Conservation (phyloP, 1,140 invertebrate genomes). For the Macrosteles quadrilineatus region DNA sequence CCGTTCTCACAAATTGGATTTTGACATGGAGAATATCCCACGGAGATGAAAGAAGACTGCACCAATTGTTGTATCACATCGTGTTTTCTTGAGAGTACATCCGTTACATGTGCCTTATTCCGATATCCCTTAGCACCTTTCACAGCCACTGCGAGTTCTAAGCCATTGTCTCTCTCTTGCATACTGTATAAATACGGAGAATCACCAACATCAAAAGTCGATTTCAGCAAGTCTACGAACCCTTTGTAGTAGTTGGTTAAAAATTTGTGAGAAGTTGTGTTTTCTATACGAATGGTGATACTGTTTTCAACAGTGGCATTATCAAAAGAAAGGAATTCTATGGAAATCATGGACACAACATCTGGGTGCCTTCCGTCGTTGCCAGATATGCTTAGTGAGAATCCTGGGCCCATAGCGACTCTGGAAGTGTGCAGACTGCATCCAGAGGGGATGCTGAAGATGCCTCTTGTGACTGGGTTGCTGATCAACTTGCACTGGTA, state of each 20-base stretch:
- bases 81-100: slow-evolving; percentile 63
- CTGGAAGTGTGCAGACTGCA: slow-evolving; percentile 77
- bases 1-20: slow-evolving; percentile 70
- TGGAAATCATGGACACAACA: slow-evolving; percentile 79
- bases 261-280: slow-evolving; percentile 72
- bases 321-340: slow-evolving; percentile 78
- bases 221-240: slow-evolving; percentile 69
- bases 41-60: slow-evolving; percentile 56
- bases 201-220: slow-evolving; percentile 62
- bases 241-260: slow-evolving; percentile 71
- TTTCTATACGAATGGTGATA: slow-evolving; percentile 70
- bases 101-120: slow-evolving; percentile 61
- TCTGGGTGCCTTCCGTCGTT: slow-evolving; percentile 87
- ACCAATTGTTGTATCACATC: slow-evolving; percentile 64
- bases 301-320: slow-evolving; percentile 83
- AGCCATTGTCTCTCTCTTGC: slow-evolving; percentile 61
- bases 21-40: slow-evolving; percentile 75
- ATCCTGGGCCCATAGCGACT: slow-evolving; percentile 63
- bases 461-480: slow-evolving; percentile 56
- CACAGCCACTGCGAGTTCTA: slow-evolving; percentile 72
- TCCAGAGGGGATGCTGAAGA: slow-evolving; percentile 70
- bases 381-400: slow-evolving; percentile 76
- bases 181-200: slow-evolving; percentile 71
- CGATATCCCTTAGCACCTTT: slow-evolving; percentile 58
- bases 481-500: slow-evolving; percentile 81